These are phyloP conservation scores for Etheostoma perlongum DNA, from an alignment of 2,797 vertebrate species.

Conservation along the genomic window DNA sequence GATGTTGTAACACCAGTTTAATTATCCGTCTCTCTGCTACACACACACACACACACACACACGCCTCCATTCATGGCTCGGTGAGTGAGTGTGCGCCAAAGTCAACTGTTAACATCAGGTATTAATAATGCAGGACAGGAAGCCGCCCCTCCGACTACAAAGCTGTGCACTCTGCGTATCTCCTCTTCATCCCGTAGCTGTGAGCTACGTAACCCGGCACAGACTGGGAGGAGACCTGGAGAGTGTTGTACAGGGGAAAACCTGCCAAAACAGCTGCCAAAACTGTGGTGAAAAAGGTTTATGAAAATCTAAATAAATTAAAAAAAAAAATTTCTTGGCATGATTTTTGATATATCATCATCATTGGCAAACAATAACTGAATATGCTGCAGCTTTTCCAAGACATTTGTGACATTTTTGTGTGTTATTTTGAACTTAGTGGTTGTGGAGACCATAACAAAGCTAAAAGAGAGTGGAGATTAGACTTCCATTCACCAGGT, in stretches of 20 bases:
- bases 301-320: not conserved
- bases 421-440: no score
- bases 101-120: constrained; percentile 81
- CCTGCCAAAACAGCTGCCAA: not conserved
- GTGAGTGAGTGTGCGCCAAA: constrained; percentile 62
- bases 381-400: not conserved
- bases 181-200: not conserved
- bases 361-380: not conserved
- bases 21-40: constrained; percentile 14
- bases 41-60: constrained; percentile 29
- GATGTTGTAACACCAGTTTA: constrained; percentile 15
- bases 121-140: constrained; percentile 81
- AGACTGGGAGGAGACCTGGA: not conserved
- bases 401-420: not conserved
- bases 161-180: constrained; percentile 25
- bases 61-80: constrained; percentile 34
- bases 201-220: constrained; percentile 28
- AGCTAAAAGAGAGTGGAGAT: no score
- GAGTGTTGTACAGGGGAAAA: not conserved
- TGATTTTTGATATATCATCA: not conserved
- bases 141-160: constrained; percentile 54
- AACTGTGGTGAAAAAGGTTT: not conserved
- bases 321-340: no score
- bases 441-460: not conserved
- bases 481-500: no score